Evolutionary conservation across 2,797 vertebrate genomes (phyloP).

Genomic region (Poecile montanus): DNA sequence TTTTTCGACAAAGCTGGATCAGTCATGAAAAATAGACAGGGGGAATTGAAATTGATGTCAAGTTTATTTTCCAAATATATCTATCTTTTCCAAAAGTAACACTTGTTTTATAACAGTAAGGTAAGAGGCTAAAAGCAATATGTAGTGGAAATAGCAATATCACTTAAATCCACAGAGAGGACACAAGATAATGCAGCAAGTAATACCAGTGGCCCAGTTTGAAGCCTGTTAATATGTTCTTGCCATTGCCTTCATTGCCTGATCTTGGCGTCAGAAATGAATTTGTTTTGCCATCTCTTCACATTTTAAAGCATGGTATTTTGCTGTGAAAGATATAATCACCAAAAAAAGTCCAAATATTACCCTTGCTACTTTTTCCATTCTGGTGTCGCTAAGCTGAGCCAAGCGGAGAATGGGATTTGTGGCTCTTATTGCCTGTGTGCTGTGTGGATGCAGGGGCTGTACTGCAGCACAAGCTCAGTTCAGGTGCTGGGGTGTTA

Average conservation of each 20-base stretch:
- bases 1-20: constrained; percentile 53
- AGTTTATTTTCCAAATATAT: constrained; percentile 25
- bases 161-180: background rate
- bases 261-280: background rate
- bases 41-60: constrained; percentile 15
- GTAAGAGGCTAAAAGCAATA: constrained; percentile 2
- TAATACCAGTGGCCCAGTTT: background rate
- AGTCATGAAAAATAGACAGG: constrained; percentile 40
- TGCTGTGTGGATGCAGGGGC: background rate
- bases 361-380: background rate
- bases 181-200: background rate
- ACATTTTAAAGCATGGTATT: background rate
- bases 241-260: background rate
- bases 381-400: background rate
- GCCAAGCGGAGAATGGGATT: fast-evolving
- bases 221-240: background rate
- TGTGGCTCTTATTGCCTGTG: background rate
- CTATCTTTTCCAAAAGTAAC: background rate
- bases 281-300: background rate
- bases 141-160: background rate
- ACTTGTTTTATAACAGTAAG: constrained; percentile 2
- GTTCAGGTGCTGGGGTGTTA: background rate
- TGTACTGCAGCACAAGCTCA: background rate
- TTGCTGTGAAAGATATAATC: background rate
- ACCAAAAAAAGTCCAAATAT: background rate